phyloP scores from a whole-genome alignment of 2,113 vertebrate species.

The Microcebus jonahi region DNA sequence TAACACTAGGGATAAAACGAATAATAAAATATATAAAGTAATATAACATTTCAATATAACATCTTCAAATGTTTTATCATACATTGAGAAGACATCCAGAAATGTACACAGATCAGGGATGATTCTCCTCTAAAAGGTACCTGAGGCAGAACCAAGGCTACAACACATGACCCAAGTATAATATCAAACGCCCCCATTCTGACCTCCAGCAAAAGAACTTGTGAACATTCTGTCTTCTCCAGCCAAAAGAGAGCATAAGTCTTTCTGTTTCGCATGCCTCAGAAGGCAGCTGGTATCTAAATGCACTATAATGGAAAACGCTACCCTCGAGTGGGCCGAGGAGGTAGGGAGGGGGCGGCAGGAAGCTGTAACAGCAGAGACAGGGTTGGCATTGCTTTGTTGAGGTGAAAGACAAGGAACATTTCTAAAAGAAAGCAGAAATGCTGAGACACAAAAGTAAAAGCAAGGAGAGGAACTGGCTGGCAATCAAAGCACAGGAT shows the following conservation, averaged over 20 bases:
- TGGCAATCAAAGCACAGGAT: not conserved
- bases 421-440: not conserved
- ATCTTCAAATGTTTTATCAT: not conserved
- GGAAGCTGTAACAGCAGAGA: not conserved
- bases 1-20: conserved; percentile 22
- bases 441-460: not conserved
- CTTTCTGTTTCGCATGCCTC: not conserved
- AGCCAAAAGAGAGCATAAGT: not conserved
- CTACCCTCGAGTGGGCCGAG: not conserved
- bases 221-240: not conserved
- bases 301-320: not conserved
- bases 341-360: not conserved
- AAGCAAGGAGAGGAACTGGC: not conserved
- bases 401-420: not conserved
- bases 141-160: not conserved
- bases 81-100: not conserved
- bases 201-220: not conserved
- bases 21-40: not conserved
- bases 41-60: not conserved
- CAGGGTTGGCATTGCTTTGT: not conserved
- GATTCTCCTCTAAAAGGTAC: not conserved
- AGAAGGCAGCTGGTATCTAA: not conserved
- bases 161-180: not conserved
- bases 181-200: not conserved
- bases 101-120: not conserved